Conservation (phyloP, 2,888 invertebrate genomes). For the Dyspetes luteomarginatus region DNA sequence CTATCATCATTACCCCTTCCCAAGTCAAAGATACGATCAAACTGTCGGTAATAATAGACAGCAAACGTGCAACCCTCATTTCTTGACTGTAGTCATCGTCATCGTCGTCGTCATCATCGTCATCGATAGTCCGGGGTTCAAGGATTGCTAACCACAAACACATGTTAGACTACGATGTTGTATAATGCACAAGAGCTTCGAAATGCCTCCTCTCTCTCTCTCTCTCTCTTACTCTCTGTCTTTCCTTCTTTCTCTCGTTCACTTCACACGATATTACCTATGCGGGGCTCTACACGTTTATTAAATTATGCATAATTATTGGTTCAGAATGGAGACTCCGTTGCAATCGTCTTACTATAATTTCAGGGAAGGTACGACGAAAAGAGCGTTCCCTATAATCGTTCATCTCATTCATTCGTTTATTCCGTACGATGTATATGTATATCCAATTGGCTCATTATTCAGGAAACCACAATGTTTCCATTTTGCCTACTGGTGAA, state of each 20-base stretch:
- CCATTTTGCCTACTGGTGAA: slow-evolving; percentile 33
- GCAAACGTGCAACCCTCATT: slow-evolving; percentile 50
- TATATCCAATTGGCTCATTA: slow-evolving; percentile 61
- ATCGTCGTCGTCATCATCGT: slow-evolving; percentile 40
- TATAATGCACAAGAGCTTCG: neutral
- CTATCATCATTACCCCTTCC: slow-evolving; percentile 77
- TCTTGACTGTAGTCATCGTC: slow-evolving; percentile 22
- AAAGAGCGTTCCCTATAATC: slow-evolving; percentile 55
- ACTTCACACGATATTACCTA: slow-evolving; percentile 62
- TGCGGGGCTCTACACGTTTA: slow-evolving; percentile 75
- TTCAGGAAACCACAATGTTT: slow-evolving; percentile 41
- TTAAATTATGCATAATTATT: slow-evolving; percentile 82
- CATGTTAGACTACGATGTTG: slow-evolving; percentile 23
- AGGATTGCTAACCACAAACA: slow-evolving; percentile 51
- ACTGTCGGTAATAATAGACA: slow-evolving; percentile 81
- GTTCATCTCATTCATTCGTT: slow-evolving; percentile 54
- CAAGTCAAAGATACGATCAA: slow-evolving; percentile 80
- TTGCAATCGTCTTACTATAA: slow-evolving; percentile 66
- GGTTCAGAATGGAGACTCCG: slow-evolving; percentile 70
- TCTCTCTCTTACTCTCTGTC: neutral
- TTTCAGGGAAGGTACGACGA: slow-evolving; percentile 55
- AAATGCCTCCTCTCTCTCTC: neutral
- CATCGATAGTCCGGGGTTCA: slow-evolving; percentile 27
- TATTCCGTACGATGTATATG: slow-evolving; percentile 48
- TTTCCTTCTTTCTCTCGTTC: neutral